Evolutionary conservation across 64 coral and sea anemone species (phyloP).

Genomic region (Pachyseris speciosa): DNA sequence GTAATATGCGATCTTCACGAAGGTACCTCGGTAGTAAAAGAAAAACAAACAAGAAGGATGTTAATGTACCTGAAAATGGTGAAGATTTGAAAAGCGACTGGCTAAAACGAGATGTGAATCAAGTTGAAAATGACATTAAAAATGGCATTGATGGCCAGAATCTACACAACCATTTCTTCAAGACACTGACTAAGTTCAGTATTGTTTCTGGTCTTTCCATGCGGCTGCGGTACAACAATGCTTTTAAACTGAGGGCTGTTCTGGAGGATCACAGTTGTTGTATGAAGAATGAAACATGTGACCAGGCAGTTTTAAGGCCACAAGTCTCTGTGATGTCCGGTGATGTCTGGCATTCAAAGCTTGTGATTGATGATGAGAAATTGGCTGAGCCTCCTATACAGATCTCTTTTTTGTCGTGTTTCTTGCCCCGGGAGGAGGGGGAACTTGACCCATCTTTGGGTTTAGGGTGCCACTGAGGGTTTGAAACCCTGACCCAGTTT

Average conservation of each 20-base stretch:
- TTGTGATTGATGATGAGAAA: constrained; percentile 14
- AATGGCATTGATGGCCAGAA: constrained; percentile 5
- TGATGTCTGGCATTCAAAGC: not conserved
- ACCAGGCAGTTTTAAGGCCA: not conserved
- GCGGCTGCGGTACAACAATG: not conserved
- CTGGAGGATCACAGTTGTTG: not conserved
- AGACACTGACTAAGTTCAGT: not conserved
- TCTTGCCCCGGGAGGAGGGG: no score
- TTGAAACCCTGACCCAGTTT: no score
- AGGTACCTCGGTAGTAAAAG: constrained; percentile 16
- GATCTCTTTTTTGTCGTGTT: no score
- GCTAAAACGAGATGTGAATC: constrained; percentile 34
- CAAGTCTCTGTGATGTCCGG: no score
- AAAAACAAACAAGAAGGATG: not conserved
- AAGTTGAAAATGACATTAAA: constrained; percentile 47
- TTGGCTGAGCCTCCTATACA: not conserved
- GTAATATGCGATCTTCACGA: constrained; percentile 32
- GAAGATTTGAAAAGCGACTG: constrained; percentile 28
- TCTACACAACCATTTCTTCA: constrained; percentile 1
- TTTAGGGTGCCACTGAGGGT: no score
- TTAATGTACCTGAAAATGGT: not conserved
- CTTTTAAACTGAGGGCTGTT: constrained; percentile 9
- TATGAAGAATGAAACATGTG: not conserved
- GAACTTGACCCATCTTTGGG: no score
- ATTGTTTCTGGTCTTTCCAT: no score